A percentile compares a stretch with the other conserved stretches of the same genome.
Conservation (phyloP, 1,140 invertebrate genomes). For the Tetramorium alpestre region DNA sequence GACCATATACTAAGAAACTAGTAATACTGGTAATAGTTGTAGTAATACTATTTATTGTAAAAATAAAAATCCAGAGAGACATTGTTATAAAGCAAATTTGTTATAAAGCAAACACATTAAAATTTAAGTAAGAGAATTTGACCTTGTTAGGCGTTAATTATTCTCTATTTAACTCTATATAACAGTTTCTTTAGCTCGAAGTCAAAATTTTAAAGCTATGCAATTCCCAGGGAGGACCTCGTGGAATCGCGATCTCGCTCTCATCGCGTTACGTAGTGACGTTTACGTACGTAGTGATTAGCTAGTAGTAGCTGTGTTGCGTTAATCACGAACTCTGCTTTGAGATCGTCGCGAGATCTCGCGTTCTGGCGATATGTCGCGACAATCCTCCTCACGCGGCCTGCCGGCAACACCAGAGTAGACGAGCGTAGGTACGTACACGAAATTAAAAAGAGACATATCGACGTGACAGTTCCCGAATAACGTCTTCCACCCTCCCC, state of each 20-base stretch:
- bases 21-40: neutral
- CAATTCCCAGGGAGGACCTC: slow-evolving; percentile 24
- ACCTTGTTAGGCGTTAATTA: neutral
- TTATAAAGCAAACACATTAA: neutral
- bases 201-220: neutral
- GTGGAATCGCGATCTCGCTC: slow-evolving; percentile 33
- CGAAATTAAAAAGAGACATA: slow-evolving; percentile 67
- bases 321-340: slow-evolving; percentile 67
- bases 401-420: slow-evolving; percentile 73
- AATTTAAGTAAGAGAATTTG: neutral
- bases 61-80: neutral
- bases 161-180: neutral
- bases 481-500: neutral
- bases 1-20: neutral
- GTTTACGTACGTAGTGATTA: slow-evolving; percentile 65
- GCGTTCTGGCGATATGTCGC: slow-evolving; percentile 45
- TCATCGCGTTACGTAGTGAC: slow-evolving; percentile 63
- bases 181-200: neutral
- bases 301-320: slow-evolving; percentile 60
- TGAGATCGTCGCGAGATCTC: slow-evolving; percentile 61
- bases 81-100: neutral
- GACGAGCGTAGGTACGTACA: slow-evolving; percentile 75
- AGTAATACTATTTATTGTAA: neutral
- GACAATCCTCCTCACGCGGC: slow-evolving; percentile 61
- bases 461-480: slow-evolving; percentile 62